Base-by-base conservation (phyloP, 2,888 invertebrate species). In the Allolobophora icterica region DNA sequence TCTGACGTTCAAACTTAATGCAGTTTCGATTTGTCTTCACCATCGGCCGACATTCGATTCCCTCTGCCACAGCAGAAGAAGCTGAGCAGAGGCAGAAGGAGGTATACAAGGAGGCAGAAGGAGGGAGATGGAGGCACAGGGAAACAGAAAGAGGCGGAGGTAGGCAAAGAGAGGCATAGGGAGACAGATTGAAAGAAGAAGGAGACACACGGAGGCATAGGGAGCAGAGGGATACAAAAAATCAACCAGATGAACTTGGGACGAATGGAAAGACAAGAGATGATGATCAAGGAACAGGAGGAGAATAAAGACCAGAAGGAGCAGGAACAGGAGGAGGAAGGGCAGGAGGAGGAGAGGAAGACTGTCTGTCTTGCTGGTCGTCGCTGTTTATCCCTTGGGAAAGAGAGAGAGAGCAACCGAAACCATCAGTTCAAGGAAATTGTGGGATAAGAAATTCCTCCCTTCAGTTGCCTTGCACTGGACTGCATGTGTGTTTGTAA, bases 251-350 rank as follows among this genome's bases (percentile, higher is more conserved):
- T n/a, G n/a, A n/a, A n/a, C n/a, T n/a, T n/a, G n/a, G n/a, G n/a
- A n/a, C n/a, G n/a, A n/a, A n/a, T n/a, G n/a, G n/a, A n/a, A n/a
- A n/a, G n/a, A n/a, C n/a, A n/a, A n/a, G n/a, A n/a, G n/a, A n/a
- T n/a, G n/a, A n/a, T n/a, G n/a, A n/a, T n/a, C n/a, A n/a, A n/a
- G n/a, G n/a, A n/a, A n/a, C n/a, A n/a, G n/a, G n/a, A n/a, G n/a
- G n/a, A n/a, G n/a, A n/a, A n/a, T n/a, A n/a, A n/a, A n/a, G n/a
- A n/a, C n/a, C n/a, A n/a, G n/a, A n/a, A n/a, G n/a, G n/a, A n/a
- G n/a, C n/a, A n/a, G 87, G 89, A 89, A 52, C 71, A 84, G 83
- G n/a, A 90, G 90, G 42, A 91, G 84, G 89, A 91, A 38, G 45
- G 11, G 38, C 15, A 33, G 40, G 35, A n/a, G 30, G 21, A 35